Conservation (phyloP, 2,113 vertebrate species). For the Petrocephalus microphthalmus region DNA sequence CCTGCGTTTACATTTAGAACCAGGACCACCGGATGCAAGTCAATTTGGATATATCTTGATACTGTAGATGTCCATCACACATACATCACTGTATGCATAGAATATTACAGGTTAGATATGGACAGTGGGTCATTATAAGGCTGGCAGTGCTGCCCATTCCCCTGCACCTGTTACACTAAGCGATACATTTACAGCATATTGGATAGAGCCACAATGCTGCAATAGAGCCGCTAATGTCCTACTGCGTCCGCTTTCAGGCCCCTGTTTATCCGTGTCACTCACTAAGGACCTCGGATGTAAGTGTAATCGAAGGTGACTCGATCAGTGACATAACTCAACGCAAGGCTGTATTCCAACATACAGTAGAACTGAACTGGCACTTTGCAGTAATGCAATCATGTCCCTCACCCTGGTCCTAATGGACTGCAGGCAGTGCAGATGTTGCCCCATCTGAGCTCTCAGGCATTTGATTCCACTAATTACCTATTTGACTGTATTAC, state of each 20-base stretch:
- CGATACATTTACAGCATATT: too few relatives aligned
- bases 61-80: neutral
- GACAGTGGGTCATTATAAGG: neutral
- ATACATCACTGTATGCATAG: neutral
- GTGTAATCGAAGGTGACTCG: neutral
- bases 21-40: neutral
- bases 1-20: neutral
- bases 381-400: neutral
- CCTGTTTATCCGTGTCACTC: neutral
- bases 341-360: neutral
- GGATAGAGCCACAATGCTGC: too few relatives aligned
- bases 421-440: neutral
- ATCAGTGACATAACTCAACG: neutral
- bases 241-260: neutral
- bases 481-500: neutral
- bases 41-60: neutral
- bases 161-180: neutral
- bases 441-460: neutral
- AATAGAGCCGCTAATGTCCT: neutral
- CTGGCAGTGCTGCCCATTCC: neutral
- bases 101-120: neutral
- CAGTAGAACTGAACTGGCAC: neutral
- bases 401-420: neutral
- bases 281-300: neutral
- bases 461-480: slow-evolving; percentile 4